Percentiles rank a stretch among this genome's conserved stretches.
phyloP scores from a whole-genome alignment of 2,888 invertebrate species.

The Pasiphila rectangulata region DNA sequence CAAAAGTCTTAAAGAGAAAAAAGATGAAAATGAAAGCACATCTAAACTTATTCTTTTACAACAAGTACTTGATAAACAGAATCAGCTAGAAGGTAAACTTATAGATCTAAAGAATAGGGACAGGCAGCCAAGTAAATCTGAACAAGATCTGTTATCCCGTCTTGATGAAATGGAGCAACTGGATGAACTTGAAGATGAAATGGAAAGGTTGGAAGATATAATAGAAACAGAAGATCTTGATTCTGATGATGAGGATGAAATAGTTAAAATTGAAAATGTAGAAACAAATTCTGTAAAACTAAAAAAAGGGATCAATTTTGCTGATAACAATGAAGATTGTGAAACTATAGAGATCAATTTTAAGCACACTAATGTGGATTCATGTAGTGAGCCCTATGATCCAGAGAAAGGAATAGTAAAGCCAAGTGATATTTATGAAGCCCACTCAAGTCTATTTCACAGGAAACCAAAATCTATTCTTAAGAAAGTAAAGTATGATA shows the following conservation, averaged over 20 bases:
- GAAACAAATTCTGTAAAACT: slow-evolving; percentile 29
- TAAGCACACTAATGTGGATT: slow-evolving; percentile 53
- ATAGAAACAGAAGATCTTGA: slow-evolving; percentile 24
- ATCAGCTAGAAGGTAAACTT: slow-evolving; percentile 56
- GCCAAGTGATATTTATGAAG: slow-evolving; percentile 71
- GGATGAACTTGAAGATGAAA: slow-evolving; percentile 79
- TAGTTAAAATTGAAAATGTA: slow-evolving; percentile 37
- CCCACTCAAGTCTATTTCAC: slow-evolving; percentile 47
- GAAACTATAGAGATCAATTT: slow-evolving; percentile 63
- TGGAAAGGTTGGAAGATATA: slow-evolving; percentile 65
- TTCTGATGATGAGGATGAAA: slow-evolving; percentile 48
- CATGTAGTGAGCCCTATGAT: slow-evolving; percentile 46
- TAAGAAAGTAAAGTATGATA: slow-evolving; percentile 59
- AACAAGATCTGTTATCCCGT: slow-evolving; percentile 67
- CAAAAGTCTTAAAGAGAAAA: slow-evolving; percentile 13
- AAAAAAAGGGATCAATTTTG: slow-evolving; percentile 63
- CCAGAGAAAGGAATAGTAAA: slow-evolving; percentile 56
- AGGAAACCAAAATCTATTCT: slow-evolving; percentile 60
- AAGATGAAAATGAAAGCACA: slow-evolving; percentile 17
- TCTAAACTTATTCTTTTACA: slow-evolving; percentile 54
- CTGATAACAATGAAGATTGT: slow-evolving; percentile 58
- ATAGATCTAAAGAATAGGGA: slow-evolving; percentile 53
- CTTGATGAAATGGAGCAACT: slow-evolving; percentile 79
- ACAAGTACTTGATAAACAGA: slow-evolving; percentile 60
- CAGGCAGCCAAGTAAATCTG: slow-evolving; percentile 46